Conservation (phyloP, 1,140 invertebrate genomes). For the Drosophila pseudoobscura region DNA sequence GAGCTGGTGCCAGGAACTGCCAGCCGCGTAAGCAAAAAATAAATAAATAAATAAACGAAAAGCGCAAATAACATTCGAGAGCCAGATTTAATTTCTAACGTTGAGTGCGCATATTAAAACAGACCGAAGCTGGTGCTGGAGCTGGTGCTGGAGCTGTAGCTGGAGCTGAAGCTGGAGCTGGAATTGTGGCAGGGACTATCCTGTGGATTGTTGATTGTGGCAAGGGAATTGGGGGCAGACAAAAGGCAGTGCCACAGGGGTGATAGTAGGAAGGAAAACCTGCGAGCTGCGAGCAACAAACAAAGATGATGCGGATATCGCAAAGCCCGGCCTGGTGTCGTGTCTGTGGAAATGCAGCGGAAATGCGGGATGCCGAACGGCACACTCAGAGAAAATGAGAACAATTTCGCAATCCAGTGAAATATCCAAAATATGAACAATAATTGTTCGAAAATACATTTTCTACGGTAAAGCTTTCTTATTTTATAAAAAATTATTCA, state of each 20-base stretch:
- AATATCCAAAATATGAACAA: no score
- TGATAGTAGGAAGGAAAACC: conserved; percentile 35
- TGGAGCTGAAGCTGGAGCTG: not conserved
- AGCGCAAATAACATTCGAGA: conserved; percentile 81
- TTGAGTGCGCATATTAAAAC: conserved; percentile 82
- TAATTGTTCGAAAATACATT: no score
- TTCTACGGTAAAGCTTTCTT: no score
- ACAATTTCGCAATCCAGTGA: no score
- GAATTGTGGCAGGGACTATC: no score
- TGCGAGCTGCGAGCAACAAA: conserved; percentile 58
- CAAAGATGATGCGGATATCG: conserved; percentile 80
- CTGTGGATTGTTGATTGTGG: conserved; percentile 21
- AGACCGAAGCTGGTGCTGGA: conserved; percentile 20
- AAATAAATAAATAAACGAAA: conserved; percentile 82
- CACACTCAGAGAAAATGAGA: no score
- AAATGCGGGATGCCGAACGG: conserved; percentile 60
- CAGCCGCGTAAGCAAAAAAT: conserved; percentile 75
- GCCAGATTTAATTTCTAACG: conserved; percentile 82
- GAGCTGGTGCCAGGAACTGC: conserved; percentile 1
- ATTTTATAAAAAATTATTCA: no score
- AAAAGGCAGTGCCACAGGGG: conserved; percentile 17
- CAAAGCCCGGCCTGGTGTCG: conserved; percentile 32
- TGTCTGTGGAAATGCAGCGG: conserved; percentile 62
- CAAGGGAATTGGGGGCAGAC: conserved; percentile 21
- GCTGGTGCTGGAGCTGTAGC: not conserved